A percentile compares a stretch with the other conserved stretches of the same genome.
Evolutionary conservation across 2,888 invertebrate species (phyloP).

Genomic region (Torymus texanus): DNA sequence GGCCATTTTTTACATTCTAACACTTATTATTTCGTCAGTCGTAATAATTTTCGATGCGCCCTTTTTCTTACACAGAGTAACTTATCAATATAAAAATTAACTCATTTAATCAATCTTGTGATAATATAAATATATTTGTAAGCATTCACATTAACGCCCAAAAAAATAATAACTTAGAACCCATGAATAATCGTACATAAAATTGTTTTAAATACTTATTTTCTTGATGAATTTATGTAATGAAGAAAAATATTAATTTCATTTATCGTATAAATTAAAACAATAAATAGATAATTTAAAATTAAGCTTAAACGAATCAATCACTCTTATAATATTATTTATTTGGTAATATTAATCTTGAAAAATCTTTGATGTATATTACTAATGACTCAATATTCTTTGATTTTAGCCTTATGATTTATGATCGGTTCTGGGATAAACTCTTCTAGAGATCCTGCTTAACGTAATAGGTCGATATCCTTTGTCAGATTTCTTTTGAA

Average conservation of each 20-base stretch:
- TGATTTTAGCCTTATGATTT: constrained; percentile 28
- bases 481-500: constrained; percentile 63
- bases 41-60: neutral
- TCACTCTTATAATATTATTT: constrained; percentile 31
- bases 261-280: constrained; percentile 30
- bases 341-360: constrained; percentile 36
- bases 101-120: neutral
- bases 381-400: constrained; percentile 39
- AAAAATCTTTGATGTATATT: constrained; percentile 18
- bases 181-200: constrained; percentile 23
- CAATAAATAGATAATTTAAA: constrained; percentile 25
- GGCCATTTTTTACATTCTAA: constrained; percentile 5
- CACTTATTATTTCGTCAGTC: constrained; percentile 34
- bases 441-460: constrained; percentile 3
- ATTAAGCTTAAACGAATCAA: constrained; percentile 15
- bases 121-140: neutral
- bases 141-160: constrained; percentile 1
- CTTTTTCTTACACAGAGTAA: constrained; percentile 2
- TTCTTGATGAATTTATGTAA: neutral
- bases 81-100: neutral
- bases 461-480: constrained; percentile 14
- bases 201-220: neutral
- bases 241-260: neutral
- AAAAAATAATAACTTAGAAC: constrained; percentile 9
- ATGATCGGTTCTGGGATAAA: neutral